Base-by-base conservation (phyloP, 2,797 vertebrate genomes). In the Spheniscus humboldti region DNA sequence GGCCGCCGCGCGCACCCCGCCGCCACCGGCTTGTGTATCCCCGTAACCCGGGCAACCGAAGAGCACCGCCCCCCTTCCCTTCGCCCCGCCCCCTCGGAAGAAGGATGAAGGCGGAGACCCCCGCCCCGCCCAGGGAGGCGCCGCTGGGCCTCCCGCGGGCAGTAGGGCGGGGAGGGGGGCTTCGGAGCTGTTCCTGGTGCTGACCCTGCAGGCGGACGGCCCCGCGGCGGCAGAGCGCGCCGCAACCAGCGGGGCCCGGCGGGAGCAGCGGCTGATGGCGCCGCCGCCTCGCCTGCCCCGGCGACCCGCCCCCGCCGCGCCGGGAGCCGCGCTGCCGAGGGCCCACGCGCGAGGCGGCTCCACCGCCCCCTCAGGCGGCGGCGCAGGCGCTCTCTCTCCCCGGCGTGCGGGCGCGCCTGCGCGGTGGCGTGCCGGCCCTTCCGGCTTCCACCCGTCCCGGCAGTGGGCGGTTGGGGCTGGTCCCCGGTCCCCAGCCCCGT, bases 401-500 rank as follows among this genome's bases (percentile, higher is more conserved):
- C 27, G 2, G 6, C 5, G n/a, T 0, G 7, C 6, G 86, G 11
- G 7, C 16, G 94, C 95, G 96, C 86, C 53, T 88, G 92, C 94
- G 90, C 81, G 4, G 13, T 24, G 27, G 5, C 4, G 9, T 4
- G 13, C 5, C 13, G 20, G 2, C 35, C 9, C 77, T 88, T 94
- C 92, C 91, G 89, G 28, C 33, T 81, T 72, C 5, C 16, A 2
- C 13, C 12, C 2, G 35, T 10, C 43, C 4, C 2, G 57, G 56
- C 5, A 1, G 41, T 1, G 60, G 41, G 47, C 3, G 18, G 31
- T 2, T 2, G 33, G 19, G 10, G 22, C 3, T 2, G 19, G 7
- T 56, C 0, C 1, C 2, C 16, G 4, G 13, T 35, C 3, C 8
- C 6, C 7, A 20, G 19, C 5, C 6, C 1, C 11, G 6, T 30